These are phyloP conservation scores for Watsonalla binaria DNA, from an alignment of 2,888 invertebrate species.

Conservation along the genomic window DNA sequence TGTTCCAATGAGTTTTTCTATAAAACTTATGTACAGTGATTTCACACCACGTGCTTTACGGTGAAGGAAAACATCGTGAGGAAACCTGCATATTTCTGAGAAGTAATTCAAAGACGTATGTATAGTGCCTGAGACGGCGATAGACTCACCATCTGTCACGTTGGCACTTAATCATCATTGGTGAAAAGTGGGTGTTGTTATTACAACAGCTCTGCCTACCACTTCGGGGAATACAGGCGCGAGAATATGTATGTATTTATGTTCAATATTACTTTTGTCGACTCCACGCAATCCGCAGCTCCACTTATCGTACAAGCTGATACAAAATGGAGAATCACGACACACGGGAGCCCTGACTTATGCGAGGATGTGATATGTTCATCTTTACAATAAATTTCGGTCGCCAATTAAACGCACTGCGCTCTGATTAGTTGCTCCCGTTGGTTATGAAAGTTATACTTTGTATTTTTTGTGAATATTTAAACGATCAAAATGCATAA, in stretches of 20 bases:
- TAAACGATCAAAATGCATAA: neutral
- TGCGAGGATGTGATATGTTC: constrained; percentile 71
- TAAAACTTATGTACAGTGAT: no score
- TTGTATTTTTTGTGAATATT: constrained; percentile 1
- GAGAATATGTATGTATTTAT: neutral
- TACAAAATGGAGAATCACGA: constrained; percentile 75
- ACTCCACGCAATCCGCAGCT: constrained; percentile 32
- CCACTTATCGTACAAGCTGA: constrained; percentile 69
- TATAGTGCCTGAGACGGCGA: no score
- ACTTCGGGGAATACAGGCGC: no score
- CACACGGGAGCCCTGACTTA: constrained; percentile 72
- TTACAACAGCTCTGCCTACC: no score
- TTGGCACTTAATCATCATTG: no score
- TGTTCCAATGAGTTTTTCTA: no score
- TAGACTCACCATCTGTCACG: no score
- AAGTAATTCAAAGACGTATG: no score
- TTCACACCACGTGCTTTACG: no score
- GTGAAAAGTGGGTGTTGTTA: no score
- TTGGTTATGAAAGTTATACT: constrained; percentile 10
- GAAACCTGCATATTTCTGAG: no score
- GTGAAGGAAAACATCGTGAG: no score
- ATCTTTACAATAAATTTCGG: constrained; percentile 75
- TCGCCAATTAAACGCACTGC: constrained; percentile 64
- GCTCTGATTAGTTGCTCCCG: constrained; percentile 26
- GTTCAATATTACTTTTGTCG: constrained; percentile 9